Conservation (phyloP, 2,113 vertebrate genomes). For the Ciconia boyciana region DNA sequence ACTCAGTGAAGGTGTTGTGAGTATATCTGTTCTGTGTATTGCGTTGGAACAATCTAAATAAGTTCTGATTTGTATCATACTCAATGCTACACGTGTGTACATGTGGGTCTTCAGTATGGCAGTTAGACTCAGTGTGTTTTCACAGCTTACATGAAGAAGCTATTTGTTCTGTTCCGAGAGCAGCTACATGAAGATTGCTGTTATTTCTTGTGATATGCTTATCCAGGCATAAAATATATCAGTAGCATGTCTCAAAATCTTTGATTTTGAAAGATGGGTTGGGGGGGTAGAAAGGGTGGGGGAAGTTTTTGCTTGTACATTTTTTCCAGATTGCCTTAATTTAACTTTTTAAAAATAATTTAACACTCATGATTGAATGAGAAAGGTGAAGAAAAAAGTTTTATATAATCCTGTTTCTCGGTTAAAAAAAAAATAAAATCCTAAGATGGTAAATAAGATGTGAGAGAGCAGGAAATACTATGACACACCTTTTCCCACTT, state of each 20-base stretch:
- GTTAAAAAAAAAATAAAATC: not conserved
- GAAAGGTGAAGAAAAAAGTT: not conserved
- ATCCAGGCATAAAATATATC: not conserved
- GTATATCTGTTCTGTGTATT: not conserved
- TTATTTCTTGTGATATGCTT: not conserved
- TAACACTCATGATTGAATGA: not conserved
- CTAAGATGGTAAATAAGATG: not conserved
- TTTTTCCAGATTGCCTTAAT: not conserved
- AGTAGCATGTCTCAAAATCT: not conserved
- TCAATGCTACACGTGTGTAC: rapidly evolving
- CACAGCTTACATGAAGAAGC: conserved; percentile 70
- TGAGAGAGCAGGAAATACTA: not conserved
- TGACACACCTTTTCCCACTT: not conserved
- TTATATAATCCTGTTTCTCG: not conserved
- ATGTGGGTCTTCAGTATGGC: not conserved
- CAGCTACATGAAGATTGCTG: conserved; percentile 70
- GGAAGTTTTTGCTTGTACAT: not conserved
- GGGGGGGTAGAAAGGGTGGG: not conserved
- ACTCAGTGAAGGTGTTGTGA: not conserved
- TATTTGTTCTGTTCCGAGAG: conserved; percentile 61
- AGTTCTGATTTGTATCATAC: not conserved
- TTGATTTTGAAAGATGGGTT: not conserved
- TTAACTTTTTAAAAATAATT: not conserved
- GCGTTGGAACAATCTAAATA: not conserved
- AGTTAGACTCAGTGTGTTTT: conserved; percentile 32